Evolutionary conservation across 2,113 vertebrate genomes (phyloP).

Genomic region (Ceyx margarethae): DNA sequence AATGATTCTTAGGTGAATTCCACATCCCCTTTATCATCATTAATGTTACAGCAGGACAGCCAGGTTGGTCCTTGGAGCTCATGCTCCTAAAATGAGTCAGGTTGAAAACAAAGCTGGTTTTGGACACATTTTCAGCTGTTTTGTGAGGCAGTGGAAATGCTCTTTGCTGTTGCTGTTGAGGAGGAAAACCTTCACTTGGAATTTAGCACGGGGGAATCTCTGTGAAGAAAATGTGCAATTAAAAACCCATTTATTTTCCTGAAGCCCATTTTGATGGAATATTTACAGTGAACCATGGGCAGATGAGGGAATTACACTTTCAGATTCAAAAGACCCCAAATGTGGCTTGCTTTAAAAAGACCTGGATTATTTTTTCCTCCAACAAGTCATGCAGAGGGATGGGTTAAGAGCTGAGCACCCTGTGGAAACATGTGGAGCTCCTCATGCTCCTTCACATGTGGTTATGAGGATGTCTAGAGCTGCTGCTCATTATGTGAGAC

Average conservation of each 20-base stretch:
- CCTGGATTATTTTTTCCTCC: accelerated
- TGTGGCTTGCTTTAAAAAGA: neutral
- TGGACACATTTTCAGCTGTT: neutral
- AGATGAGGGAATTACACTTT: neutral
- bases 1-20: neutral
- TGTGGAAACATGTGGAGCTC: neutral
- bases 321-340: neutral
- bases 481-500: neutral
- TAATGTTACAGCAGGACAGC: neutral
- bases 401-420: neutral
- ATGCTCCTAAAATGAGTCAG: neutral
- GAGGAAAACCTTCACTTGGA: neutral
- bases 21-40: neutral
- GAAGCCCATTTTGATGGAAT: neutral
- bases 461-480: neutral
- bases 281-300: neutral
- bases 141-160: neutral
- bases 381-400: neutral
- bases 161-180: neutral
- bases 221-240: neutral
- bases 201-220: neutral
- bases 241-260: neutral
- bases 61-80: neutral
- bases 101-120: neutral
- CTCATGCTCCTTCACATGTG: neutral